phyloP scores from a whole-genome alignment of 2,888 invertebrate species.

The Endomychus coccineus region DNA sequence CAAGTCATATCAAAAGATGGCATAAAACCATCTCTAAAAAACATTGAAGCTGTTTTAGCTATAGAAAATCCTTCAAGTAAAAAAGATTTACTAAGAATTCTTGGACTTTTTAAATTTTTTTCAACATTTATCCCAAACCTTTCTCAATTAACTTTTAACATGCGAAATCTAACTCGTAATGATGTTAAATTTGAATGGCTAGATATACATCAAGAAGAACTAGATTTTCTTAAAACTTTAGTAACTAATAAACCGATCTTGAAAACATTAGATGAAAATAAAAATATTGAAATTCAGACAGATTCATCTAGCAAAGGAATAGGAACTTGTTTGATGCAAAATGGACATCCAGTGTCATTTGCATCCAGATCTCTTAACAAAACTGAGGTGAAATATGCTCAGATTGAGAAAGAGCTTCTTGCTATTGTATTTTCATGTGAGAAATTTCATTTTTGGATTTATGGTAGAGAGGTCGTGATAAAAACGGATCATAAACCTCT shows the following conservation, averaged over 20 bases:
- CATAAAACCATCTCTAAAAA: conserved; percentile 13
- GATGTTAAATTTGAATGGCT: conserved; percentile 15
- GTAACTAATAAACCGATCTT: conserved; percentile 11
- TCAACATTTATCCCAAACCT: conserved; percentile 21
- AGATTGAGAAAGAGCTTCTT: conserved; percentile 34
- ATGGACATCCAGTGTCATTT: conserved; percentile 19
- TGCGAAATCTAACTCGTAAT: conserved; percentile 18
- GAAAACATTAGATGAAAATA: conserved; percentile 17
- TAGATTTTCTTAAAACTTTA: conserved; percentile 1
- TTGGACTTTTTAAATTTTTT: conserved; percentile 21
- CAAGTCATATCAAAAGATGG: conserved; percentile 15
- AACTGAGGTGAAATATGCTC: conserved; percentile 25
- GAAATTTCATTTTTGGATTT: conserved; percentile 33
- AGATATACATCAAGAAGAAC: conserved; percentile 3
- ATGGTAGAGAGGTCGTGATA: conserved; percentile 25
- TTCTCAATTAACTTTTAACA: conserved; percentile 13
- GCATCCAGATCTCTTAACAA: conserved; percentile 17
- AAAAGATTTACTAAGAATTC: conserved; percentile 16
- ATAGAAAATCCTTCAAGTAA: conserved; percentile 15
- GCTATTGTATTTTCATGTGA: conserved; percentile 29
- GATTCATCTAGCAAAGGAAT: conserved; percentile 19
- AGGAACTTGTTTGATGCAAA: conserved; percentile 18
- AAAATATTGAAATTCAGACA: conserved; percentile 14
- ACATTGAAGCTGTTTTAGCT: conserved; percentile 16
- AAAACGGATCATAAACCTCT: conserved; percentile 32